A percentile compares a stretch with the other conserved stretches of the same genome.
These are phyloP conservation scores for Heliconius eleuchia DNA, from an alignment of 1,140 invertebrate species.

Conservation along the genomic window DNA sequence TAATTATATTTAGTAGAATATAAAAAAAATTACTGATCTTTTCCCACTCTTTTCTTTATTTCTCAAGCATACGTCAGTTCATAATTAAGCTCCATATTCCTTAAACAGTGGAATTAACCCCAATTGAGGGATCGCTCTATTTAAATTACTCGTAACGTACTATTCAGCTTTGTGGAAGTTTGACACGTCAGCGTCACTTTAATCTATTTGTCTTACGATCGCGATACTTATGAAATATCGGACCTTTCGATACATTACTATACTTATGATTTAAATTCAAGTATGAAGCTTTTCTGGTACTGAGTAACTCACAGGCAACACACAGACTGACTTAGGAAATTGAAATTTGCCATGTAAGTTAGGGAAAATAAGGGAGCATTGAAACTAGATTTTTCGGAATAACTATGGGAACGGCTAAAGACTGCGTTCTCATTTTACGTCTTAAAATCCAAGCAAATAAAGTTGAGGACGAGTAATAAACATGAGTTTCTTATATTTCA, in stretches of 20 bases:
- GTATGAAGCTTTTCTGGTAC: too few relatives aligned
- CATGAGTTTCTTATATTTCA: too few relatives aligned
- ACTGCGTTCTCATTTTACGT: too few relatives aligned
- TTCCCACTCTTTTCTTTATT: constrained; percentile 39
- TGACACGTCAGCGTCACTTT: constrained; percentile 75
- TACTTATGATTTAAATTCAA: too few relatives aligned
- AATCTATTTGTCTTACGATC: constrained; percentile 39
- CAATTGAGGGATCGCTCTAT: constrained; percentile 80
- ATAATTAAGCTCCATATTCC: constrained; percentile 79
- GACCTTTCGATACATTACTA: background rate
- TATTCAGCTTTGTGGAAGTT: constrained; percentile 78
- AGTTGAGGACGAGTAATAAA: background rate
- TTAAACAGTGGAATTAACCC: constrained; percentile 80
- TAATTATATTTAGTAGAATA: background rate
- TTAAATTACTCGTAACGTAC: constrained; percentile 75
- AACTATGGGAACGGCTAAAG: too few relatives aligned
- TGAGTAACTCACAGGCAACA: too few relatives aligned
- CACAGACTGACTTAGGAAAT: too few relatives aligned
- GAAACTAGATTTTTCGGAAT: too few relatives aligned
- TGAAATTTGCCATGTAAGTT: too few relatives aligned
- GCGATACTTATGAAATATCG: background rate
- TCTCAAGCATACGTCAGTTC: constrained; percentile 45
- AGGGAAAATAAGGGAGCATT: too few relatives aligned
- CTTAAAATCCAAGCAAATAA: too few relatives aligned
- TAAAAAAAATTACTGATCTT: constrained; percentile 6